Conservation (phyloP, 1,140 invertebrate species). For the Brachionus koreanus region DNA sequence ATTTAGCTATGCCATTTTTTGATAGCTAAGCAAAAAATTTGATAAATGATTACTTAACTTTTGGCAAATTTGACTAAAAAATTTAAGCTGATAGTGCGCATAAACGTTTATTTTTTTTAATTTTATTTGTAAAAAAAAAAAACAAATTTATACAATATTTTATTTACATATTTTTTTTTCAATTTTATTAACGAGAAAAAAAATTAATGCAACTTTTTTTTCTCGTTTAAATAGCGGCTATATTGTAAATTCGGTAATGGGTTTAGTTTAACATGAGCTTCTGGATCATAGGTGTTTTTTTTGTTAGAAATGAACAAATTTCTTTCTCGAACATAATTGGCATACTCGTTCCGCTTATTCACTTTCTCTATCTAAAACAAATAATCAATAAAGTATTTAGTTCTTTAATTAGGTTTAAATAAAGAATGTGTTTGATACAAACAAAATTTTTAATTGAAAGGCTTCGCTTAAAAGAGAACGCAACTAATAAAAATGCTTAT, state of each 20-base stretch:
- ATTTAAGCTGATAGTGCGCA: not conserved
- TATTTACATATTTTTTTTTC: not conserved
- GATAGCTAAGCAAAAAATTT: not conserved
- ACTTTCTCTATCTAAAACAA: slow-evolving; percentile 23
- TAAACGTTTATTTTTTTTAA: not conserved
- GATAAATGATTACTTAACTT: not conserved
- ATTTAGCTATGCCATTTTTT: not conserved
- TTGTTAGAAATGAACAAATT: not conserved
- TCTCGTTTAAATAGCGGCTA: not conserved
- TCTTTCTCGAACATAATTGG: slow-evolving; percentile 2
- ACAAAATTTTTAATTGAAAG: not conserved
- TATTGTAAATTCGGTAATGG: not conserved
- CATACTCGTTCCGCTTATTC: not conserved
- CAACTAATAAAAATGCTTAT: not conserved
- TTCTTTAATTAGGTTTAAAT: not conserved
- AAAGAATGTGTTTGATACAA: too few species aligned
- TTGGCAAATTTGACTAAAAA: not conserved
- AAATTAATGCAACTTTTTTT: not conserved
- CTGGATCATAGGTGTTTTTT: slow-evolving; percentile 7
- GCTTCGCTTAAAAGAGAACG: not conserved
- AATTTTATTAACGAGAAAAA: not conserved
- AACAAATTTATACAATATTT: not conserved
- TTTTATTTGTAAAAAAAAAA: not conserved
- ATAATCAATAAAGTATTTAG: not conserved
- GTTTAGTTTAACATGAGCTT: not conserved